Base-by-base conservation (phyloP, 1,140 invertebrate species). In the Oryctes rhinoceros region DNA sequence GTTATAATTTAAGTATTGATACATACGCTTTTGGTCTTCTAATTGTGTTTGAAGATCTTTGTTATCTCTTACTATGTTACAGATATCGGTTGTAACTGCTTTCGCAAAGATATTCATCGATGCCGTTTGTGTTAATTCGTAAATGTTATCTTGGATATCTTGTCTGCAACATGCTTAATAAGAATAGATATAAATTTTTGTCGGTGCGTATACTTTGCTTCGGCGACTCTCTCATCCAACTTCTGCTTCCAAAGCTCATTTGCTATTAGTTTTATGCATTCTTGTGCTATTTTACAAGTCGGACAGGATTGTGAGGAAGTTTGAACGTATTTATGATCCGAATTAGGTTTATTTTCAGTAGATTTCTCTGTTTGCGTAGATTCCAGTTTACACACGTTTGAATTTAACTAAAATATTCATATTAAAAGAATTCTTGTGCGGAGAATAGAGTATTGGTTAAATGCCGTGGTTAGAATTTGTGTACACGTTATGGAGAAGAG, bases 1-100 rank as follows among this genome's bases (percentile, higher is more conserved):
- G 13, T 24, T 67, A 5, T 67, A 67, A 35, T 67, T 67, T 4
- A 67, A 18, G 13, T 67, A 67, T 67, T 67, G 20, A 24, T 67
- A 67, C 65, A 67, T 67, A 4, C 65, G 65, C 18, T 24, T 35
- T 24, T 67, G 65, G 10, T 67, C 65, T 67, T 67, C 65, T 18
- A 67, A 30, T 9, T 67, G 18, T 18, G 9, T 35, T 67, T 67
- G 49, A 15, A 53, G 49, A 15, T 53, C 49, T 53, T 53, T 13
- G n/a, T 53, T 53, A 53, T 53, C 53, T 67, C 30, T 67, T 11
- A 67, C 18, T 4, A 67, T 10, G 30, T 67, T 24, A 30, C 7
- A 9, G 2, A 67, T 67, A 24, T 67, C 65, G 13, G 13, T 67
- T 24, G 9, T 67, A 67, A 67, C 24, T 24, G 65, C 65, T 30